Base-by-base conservation (phyloP, 2,113 vertebrate species). In the Epinephelus cyanopodus region DNA sequence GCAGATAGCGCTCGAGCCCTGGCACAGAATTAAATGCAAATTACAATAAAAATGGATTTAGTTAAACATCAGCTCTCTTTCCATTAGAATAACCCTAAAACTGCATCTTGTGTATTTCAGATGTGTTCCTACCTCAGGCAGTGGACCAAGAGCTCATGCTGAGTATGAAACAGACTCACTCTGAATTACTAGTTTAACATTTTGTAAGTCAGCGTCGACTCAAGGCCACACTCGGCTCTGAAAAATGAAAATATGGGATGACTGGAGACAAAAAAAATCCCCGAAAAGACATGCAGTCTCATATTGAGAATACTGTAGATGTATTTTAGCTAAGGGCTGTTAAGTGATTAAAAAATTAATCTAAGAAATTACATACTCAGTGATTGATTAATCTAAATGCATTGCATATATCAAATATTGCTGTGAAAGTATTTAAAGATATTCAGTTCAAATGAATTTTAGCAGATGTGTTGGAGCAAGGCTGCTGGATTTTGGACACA, bases 21-120 rank as follows among this genome's bases (percentile, higher is more conserved):
- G n/a, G 50, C 61, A 64, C 8, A 54, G 57, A 77, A 62, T 74
- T 66, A 66, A 77, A 74, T 71, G 19, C 58, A 63, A n/a, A 76
- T 75, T 84, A 76, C 60, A 63, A 64, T 84, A 54, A 76, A 19
- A 79, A 74, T 72, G 56, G 81, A 70, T 84, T 84, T 67, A 56
- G 72, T 80, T 74, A 65, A 79, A 79, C 58, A 86, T 79, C 58
- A 57, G 48, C 27, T 54, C 18, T 77, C 6, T 66, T 62, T 70
- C 52, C 11, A 23, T 65, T 10, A 62, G 45, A 79, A 67, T 48
- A 75, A 47, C 67, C 77, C 61, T 69, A 50, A 65, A 61, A 81
- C 33, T 74, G 52, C 56, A 72, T 53, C 27, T 45, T 69, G 39
- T 84, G 27, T 75, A 70, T 84, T 70, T 81, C 67, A 70, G 47